These are phyloP conservation scores for Eurypyga helias DNA, from an alignment of 2,113 vertebrate genomes.

Conservation along the genomic window DNA sequence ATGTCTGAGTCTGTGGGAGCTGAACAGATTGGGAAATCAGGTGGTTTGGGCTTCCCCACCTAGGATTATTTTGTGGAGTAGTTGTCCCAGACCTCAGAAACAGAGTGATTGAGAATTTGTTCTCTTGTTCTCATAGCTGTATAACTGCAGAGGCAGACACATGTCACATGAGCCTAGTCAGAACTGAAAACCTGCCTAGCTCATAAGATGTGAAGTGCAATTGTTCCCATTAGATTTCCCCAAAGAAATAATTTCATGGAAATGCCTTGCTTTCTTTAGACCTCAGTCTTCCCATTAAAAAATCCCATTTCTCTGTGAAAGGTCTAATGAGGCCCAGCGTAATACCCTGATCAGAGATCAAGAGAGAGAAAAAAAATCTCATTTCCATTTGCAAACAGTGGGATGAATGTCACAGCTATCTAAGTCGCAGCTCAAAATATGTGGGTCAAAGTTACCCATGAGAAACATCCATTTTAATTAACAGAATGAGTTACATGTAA, in stretches of 20 bases:
- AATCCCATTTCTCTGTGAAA: neutral
- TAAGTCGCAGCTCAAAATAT: neutral
- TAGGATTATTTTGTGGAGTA: neutral
- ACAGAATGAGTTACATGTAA: neutral
- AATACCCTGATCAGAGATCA: neutral
- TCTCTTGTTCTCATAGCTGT: neutral
- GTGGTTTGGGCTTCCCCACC: neutral
- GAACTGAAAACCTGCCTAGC: neutral
- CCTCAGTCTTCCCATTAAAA: neutral
- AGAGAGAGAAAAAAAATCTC: neutral
- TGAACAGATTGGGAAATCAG: neutral
- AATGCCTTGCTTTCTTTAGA: neutral
- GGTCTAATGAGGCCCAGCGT: neutral
- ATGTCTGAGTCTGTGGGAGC: neutral
- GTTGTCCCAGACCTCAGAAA: neutral
- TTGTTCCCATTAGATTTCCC: neutral
- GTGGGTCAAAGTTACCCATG: neutral
- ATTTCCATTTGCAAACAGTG: neutral
- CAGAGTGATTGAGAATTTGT: neutral
- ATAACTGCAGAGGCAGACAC: neutral
- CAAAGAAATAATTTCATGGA: neutral
- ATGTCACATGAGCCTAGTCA: rapidly evolving
- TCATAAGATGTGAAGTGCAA: neutral
- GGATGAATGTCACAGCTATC: neutral
- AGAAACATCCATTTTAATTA: neutral